These are phyloP conservation scores for Eupithecia dodoneata DNA, from an alignment of 2,888 invertebrate genomes.

Conservation along the genomic window DNA sequence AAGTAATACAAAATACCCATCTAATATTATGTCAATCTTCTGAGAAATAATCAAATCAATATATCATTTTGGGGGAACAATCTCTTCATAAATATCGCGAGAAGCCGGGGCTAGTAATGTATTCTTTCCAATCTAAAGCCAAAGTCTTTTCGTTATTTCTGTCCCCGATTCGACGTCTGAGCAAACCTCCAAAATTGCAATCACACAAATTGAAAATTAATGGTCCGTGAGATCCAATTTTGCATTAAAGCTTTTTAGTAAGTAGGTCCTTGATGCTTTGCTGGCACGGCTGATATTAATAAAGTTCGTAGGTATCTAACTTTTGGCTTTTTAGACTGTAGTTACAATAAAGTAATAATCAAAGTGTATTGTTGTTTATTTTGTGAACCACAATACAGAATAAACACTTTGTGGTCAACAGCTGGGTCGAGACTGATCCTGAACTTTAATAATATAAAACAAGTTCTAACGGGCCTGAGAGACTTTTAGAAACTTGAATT, in stretches of 20 bases:
- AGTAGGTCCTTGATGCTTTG: constrained; percentile 61
- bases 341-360: not conserved
- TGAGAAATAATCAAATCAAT: constrained; percentile 31
- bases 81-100: constrained; percentile 38
- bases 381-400: not conserved
- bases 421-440: not conserved
- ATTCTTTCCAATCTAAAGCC: constrained; percentile 71
- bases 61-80: constrained; percentile 28
- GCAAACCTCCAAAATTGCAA: constrained; percentile 83
- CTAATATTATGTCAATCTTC: constrained; percentile 23
- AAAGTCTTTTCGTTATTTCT: constrained; percentile 76
- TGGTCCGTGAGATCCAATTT: constrained; percentile 83
- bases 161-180: constrained; percentile 73
- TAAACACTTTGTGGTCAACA: not conserved
- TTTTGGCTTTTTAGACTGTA: not conserved
- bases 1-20: constrained; percentile 14
- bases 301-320: constrained; percentile 21
- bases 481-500: constrained; percentile 27
- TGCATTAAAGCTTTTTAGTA: constrained; percentile 77
- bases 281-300: constrained; percentile 50
- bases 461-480: constrained; percentile 1
- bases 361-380: not conserved
- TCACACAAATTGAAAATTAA: constrained; percentile 84
- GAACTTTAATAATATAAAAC: not conserved
- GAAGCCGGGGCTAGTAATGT: constrained; percentile 57